Base-by-base conservation (phyloP, 1,140 invertebrate species). In the Arctopsyche grandis region DNA sequence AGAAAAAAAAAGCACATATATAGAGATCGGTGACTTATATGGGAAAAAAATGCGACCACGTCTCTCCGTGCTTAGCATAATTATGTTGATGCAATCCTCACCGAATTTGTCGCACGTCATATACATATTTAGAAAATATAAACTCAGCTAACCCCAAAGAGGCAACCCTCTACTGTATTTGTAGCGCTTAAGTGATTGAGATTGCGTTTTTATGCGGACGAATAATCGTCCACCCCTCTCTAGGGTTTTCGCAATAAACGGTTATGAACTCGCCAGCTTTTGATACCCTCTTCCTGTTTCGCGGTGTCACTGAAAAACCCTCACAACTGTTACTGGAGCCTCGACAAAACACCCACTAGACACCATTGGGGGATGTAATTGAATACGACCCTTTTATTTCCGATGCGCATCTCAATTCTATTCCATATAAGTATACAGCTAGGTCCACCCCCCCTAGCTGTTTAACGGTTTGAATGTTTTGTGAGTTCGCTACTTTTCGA, bases 161-260 rank as follows among this genome's bases (percentile, higher is more conserved):
- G 48, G 7, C 29, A 7, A 38, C 29, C 29, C 29, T 38, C 29
- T 38, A 4, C 3, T 52, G 19, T 5, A 74, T 48, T 74, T 74
- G 12, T 71, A 3, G 38, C 26, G 14, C 22, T 9, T 38, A 52
- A 52, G 16, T 24, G 70, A 74, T 74, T 48, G 46, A 74, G 70
- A 74, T 74, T 74, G 70, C 38, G 70, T 52, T 74, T 74, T 74
- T 74, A 52, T 74, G 5, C 21, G 29, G 56, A 19, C n/a, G 48
- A 52, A 19, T 14, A 52, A 19, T 52, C 48, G n/a, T n/a, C n/a
- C n/a, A 0, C 24, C 63, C 63, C 56, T 60, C 9, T 10, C 16
- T 16, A 1, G 56, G 56, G n/a, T n/a, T 66, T 26, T 26, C 12
- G 74, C 74, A 76, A 76, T 76, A 76, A 76, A 76, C 58, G 24